phyloP scores from a whole-genome alignment of 1,140 invertebrate genomes.

The Hylaeus anthracinus region DNA sequence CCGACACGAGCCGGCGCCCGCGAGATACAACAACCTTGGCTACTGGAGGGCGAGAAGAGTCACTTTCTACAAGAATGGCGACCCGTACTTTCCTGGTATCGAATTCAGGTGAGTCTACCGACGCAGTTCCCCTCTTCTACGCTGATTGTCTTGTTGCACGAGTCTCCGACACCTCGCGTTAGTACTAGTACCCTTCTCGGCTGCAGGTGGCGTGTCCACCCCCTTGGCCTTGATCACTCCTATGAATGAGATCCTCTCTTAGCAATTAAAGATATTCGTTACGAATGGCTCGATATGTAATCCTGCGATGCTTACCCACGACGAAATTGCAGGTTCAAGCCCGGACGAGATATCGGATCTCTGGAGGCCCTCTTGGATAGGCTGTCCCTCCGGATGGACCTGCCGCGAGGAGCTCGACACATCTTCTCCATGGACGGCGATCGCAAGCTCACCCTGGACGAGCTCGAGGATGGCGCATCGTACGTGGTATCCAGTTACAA shows the following conservation, averaged over 20 bases:
- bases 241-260: constrained; percentile 41
- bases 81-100: constrained; percentile 93
- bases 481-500: constrained; percentile 96
- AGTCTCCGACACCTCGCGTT: too few species aligned
- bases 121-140: too few species aligned
- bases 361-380: constrained; percentile 93
- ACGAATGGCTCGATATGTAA: too few species aligned
- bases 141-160: neutral
- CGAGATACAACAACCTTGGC: constrained; percentile 89
- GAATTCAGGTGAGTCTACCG: constrained; percentile 85
- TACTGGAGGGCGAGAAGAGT: constrained; percentile 93
- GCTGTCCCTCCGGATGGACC: constrained; percentile 89
- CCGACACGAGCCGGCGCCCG: constrained; percentile 80
- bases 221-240: constrained; percentile 34
- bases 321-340: constrained; percentile 84
- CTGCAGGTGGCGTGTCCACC: constrained; percentile 42
- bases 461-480: constrained; percentile 93
- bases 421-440: constrained; percentile 95
- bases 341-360: constrained; percentile 92
- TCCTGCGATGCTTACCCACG: too few species aligned
- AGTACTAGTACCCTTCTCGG: constrained; percentile 9
- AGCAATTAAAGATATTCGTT: too few species aligned
- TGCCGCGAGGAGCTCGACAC: constrained; percentile 92
- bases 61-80: constrained; percentile 96
- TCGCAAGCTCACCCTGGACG: constrained; percentile 90